phyloP scores from a whole-genome alignment of 2,888 invertebrate species.

The Peribatodes rhomboidaria region DNA sequence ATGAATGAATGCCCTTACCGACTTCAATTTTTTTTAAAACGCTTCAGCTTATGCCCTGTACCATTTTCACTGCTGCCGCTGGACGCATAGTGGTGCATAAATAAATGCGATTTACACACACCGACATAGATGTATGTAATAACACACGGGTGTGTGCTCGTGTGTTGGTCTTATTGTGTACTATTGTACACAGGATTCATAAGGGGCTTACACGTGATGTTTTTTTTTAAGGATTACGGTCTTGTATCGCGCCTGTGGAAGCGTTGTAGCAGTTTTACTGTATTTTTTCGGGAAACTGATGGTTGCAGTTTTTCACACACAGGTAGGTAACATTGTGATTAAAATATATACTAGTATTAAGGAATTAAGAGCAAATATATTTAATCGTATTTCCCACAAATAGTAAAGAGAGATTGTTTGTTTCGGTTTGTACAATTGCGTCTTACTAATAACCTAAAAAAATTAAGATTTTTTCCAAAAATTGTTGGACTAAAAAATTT shows the following conservation, averaged over 20 bases:
- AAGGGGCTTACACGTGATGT: constrained; percentile 28
- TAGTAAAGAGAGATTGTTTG: no score
- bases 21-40: not conserved
- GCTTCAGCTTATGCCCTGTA: constrained; percentile 27
- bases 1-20: no score
- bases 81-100: constrained; percentile 66
- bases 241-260: constrained; percentile 14
- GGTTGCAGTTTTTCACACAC: no score
- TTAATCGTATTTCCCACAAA: no score
- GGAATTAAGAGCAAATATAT: no score
- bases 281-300: not conserved
- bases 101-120: constrained; percentile 69
- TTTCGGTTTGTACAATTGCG: no score
- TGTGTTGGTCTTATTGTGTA: constrained; percentile 41
- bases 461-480: no score
- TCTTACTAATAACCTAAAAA: no score
- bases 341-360: no score
- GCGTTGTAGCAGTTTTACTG: not conserved
- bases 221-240: constrained; percentile 35
- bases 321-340: no score
- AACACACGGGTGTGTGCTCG: constrained; percentile 60
- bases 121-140: constrained; percentile 62
- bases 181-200: constrained; percentile 33
- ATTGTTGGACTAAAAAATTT: no score
- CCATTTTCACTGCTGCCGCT: constrained; percentile 50